Evolutionary conservation across 2,797 vertebrate genomes (phyloP), one percentile per base, ranked within the genome.

Genomic region (Neostethus bicornis): DNA sequence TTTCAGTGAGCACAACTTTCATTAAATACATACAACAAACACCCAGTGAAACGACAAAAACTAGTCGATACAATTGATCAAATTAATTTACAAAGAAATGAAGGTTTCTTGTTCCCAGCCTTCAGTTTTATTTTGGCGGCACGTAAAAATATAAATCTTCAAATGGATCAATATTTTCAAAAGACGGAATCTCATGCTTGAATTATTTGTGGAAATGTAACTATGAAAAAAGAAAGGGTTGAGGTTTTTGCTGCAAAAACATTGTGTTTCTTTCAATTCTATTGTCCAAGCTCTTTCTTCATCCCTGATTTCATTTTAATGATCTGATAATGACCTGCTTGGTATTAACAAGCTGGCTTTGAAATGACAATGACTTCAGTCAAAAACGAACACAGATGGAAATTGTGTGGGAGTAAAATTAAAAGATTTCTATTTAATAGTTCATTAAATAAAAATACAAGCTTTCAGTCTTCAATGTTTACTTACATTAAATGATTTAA

Each of bases 21-120:
- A 5, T 12, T 17, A 14, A 29, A 32, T n/a, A 21, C 4, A 44
- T 35, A 23, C 34, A 21, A 20, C 26, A 23, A 51, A 50, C 43
- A 29, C n/a, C 26, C 14, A 41, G 11, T 48, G 7, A 46, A 24
- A n/a, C 51, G 45, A 32, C 24, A 45, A 28, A 21, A 23, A 3
- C 9, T 24, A 21, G 38, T 62, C 59, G 52, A 24, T 53, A 69
- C 32, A 29, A 23, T 34, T 50, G 37, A 66, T 17, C 31, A 13
- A 10, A 6, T 61, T 71, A 42, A 23, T 38, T 53, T 44, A 37
- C 44, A 23, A 37, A 68, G 44, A 73, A 54, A 38, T 23, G 23
- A n/a, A 45, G 51, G 47, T 49, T 58, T 55, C 24, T 35, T 56
- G 44, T 51, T 23, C 46, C 29, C 23, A 58, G 28, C 11, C 46